phyloP scores from a whole-genome alignment of 2,888 invertebrate species.

The Allolobophora icterica region DNA sequence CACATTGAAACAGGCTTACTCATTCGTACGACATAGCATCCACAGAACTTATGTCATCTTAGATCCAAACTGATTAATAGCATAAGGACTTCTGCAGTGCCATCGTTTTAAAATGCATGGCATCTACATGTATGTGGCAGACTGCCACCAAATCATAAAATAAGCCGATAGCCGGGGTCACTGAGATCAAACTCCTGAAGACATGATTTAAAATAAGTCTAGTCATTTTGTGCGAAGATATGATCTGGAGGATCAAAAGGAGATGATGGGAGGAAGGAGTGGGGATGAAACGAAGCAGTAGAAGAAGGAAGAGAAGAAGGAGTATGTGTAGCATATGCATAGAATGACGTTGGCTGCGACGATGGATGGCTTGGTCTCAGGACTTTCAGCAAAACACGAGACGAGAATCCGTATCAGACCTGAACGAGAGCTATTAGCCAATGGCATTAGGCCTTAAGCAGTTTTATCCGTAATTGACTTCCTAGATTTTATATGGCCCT shows the following conservation, averaged over 20 bases:
- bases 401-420: not conserved
- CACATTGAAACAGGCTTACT: not conserved
- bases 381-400: not conserved
- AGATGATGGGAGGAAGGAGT: not conserved
- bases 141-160: not conserved
- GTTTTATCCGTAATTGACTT: constrained; percentile 1
- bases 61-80: no score
- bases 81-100: not conserved
- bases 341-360: not conserved
- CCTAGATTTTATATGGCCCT: not conserved
- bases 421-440: not conserved
- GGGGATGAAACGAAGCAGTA: not conserved
- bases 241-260: not conserved
- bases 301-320: not conserved
- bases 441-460: constrained; percentile 2
- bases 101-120: not conserved
- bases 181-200: not conserved
- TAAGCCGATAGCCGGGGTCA: not conserved
- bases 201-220: not conserved
- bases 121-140: not conserved
- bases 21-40: not conserved
- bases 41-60: no score
- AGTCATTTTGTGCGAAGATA: not conserved
- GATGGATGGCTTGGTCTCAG: not conserved
- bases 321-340: not conserved